These are phyloP conservation scores for Cybosia mesomella DNA, from an alignment of 2,888 invertebrate species.

Conservation along the genomic window DNA sequence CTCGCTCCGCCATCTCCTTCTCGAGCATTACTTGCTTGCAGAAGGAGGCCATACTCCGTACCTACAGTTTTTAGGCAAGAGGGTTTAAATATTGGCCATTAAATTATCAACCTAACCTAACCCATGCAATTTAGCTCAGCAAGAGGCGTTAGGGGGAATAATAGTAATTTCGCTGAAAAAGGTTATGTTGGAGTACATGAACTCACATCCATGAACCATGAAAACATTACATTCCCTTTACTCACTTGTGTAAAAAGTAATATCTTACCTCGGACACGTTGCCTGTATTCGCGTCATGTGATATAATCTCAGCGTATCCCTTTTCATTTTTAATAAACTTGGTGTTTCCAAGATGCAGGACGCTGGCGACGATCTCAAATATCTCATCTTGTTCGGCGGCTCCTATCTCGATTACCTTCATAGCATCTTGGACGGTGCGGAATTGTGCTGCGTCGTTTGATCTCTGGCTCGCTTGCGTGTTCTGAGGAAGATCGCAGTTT, in stretches of 20 bases:
- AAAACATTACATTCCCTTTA: neutral
- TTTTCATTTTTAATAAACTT: conserved; percentile 91
- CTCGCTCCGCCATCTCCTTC: no score
- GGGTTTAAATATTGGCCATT: no score
- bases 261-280: conserved; percentile 89
- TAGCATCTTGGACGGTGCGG: conserved; percentile 89
- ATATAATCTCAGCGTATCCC: conserved; percentile 89
- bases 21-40: no score
- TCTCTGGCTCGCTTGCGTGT: conserved; percentile 64
- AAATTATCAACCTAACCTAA: no score
- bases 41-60: no score
- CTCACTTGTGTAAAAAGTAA: neutral
- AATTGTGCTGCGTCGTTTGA: conserved; percentile 90
- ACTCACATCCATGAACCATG: no score
- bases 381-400: conserved; percentile 91
- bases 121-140: no score
- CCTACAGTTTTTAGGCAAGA: no score
- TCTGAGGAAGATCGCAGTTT: conserved; percentile 52
- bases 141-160: no score
- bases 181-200: no score
- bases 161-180: no score
- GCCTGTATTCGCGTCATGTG: conserved; percentile 85
- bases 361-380: conserved; percentile 93
- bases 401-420: conserved; percentile 92
- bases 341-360: conserved; percentile 95